Evolutionary conservation across 2,113 vertebrate genomes (phyloP).

Genomic region (Odobenus rosmarus): DNA sequence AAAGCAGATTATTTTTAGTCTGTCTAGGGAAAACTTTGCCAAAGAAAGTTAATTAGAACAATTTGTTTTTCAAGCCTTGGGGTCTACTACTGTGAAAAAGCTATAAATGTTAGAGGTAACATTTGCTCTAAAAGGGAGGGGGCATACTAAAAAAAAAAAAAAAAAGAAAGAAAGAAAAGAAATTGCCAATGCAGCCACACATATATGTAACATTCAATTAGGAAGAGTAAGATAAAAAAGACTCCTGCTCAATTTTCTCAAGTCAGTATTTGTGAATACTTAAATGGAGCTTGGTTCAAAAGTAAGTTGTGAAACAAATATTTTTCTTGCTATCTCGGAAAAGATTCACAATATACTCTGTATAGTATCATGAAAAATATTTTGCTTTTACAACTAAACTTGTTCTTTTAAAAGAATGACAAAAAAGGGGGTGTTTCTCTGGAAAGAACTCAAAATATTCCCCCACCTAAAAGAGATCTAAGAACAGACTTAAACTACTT

Average conservation of each 20-base stretch:
- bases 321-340: background rate
- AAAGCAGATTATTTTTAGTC: background rate
- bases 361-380: background rate
- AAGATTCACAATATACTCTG: background rate
- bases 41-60: conserved; percentile 15
- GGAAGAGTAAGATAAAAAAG: too few relatives aligned
- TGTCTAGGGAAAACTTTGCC: background rate
- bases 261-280: background rate
- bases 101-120: background rate
- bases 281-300: background rate
- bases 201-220: too few relatives aligned
- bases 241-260: background rate
- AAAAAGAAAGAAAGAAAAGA: too few relatives aligned
- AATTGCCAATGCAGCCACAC: too few relatives aligned
- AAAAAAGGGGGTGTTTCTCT: background rate
- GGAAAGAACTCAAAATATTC: background rate
- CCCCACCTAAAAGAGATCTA: background rate
- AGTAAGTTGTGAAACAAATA: conserved; percentile 2
- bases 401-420: background rate
- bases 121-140: background rate
- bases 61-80: conserved; percentile 8
- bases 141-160: background rate
- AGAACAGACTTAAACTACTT: background rate
- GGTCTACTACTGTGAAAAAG: background rate
- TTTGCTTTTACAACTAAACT: background rate